A percentile compares a stretch with the other conserved stretches of the same genome.
Evolutionary conservation across 2,113 vertebrate genomes (phyloP).

Genomic region (Acanthochromis polyacanthus): DNA sequence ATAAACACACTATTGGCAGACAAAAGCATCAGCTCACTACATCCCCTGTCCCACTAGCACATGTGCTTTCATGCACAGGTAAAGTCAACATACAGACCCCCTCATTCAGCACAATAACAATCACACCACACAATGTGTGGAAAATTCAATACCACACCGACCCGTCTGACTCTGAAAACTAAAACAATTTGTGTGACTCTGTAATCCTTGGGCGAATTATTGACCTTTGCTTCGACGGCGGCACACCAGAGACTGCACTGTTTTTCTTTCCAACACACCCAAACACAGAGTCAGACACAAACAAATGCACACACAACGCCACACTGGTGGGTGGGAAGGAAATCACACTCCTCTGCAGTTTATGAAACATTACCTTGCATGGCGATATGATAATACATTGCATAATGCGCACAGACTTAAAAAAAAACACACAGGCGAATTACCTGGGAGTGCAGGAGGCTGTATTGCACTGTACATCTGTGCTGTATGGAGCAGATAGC

Average conservation of each 20-base stretch:
- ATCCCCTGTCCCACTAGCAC: slow-evolving; percentile 14
- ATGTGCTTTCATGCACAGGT: slow-evolving; percentile 29
- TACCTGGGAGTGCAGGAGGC: slow-evolving; percentile 44
- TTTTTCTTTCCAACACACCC: slow-evolving; percentile 27
- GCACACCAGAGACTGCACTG: slow-evolving; percentile 10
- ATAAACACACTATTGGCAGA: slow-evolving; percentile 24
- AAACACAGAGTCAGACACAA: slow-evolving; percentile 21
- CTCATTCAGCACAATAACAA: slow-evolving; percentile 21
- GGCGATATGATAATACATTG: slow-evolving; percentile 59
- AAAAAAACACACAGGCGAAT: slow-evolving; percentile 56
- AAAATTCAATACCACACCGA: slow-evolving; percentile 10
- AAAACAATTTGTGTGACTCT: slow-evolving; percentile 32
- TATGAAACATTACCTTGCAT: slow-evolving; percentile 44
- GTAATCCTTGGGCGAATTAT: slow-evolving; percentile 44
- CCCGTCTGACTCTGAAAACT: slow-evolving; percentile 25
- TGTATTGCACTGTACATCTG: slow-evolving; percentile 21
- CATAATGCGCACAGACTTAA: slow-evolving; percentile 51
- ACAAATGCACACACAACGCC: slow-evolving; percentile 13
- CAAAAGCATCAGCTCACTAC: slow-evolving; percentile 10
- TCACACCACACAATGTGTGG: slow-evolving; percentile 6
- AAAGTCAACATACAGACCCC: slow-evolving; percentile 26
- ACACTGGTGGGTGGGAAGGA: slow-evolving; percentile 27
- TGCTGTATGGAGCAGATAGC: slow-evolving; percentile 3
- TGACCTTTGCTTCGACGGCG: slow-evolving; percentile 40
- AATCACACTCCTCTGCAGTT: slow-evolving; percentile 45